These are phyloP conservation scores for Neoarius graeffei DNA, from an alignment of 2,113 vertebrate genomes.

Conservation along the genomic window DNA sequence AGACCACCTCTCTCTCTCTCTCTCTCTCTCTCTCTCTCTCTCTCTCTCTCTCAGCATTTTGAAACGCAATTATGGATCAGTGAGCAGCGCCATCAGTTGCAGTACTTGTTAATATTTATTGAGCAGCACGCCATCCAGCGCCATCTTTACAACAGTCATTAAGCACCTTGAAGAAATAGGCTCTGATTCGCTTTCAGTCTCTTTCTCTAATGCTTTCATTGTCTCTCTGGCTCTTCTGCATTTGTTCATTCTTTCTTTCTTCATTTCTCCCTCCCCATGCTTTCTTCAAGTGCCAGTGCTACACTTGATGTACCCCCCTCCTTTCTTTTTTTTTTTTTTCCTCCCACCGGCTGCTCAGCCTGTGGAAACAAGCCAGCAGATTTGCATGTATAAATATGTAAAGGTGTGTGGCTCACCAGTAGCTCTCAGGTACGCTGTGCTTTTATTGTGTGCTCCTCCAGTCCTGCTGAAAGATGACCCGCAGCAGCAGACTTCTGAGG, in stretches of 20 bases:
- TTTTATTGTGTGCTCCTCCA: conserved; percentile 30
- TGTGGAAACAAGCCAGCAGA: conserved; percentile 63
- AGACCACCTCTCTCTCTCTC: background rate
- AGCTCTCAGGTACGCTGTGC: conserved; percentile 45
- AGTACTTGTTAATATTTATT: conserved; percentile 79
- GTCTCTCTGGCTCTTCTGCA: conserved; percentile 1
- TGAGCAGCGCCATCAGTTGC: conserved; percentile 74
- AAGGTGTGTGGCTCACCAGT: conserved; percentile 54
- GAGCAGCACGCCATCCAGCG: conserved; percentile 68
- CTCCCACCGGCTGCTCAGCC: conserved; percentile 60
- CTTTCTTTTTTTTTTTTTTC: conserved; percentile 12
- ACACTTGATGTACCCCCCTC: conserved; percentile 19
- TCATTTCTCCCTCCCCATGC: conserved; percentile 15
- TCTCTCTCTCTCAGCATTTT: conserved; percentile 55
- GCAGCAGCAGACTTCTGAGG: conserved; percentile 14
- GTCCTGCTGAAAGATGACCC: conserved; percentile 26
- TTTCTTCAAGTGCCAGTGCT: conserved; percentile 12
- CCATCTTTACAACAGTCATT: conserved; percentile 73
- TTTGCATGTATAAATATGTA: conserved; percentile 68
- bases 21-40: background rate
- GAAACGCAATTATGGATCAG: conserved; percentile 79
- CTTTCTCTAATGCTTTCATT: conserved; percentile 20
- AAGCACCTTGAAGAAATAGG: conserved; percentile 49
- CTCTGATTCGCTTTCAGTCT: conserved; percentile 14
- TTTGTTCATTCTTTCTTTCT: background rate